Evolutionary conservation across 2,888 invertebrate genomes (phyloP), one percentile per base, ranked within the genome.

Genomic region (Meiosimyza decipiens): DNA sequence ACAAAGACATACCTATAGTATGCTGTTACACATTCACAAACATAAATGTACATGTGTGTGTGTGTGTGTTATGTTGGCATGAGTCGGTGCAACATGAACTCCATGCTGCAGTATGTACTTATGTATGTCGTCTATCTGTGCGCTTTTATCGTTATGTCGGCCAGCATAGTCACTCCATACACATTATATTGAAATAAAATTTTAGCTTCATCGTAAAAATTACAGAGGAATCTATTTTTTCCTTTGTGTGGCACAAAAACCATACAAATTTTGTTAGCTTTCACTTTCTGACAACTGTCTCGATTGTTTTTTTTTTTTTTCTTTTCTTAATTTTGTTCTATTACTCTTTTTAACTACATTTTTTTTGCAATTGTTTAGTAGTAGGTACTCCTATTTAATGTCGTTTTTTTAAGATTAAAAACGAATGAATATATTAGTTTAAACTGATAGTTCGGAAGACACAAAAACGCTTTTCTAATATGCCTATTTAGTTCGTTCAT

Each of bases 231-330:
- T 79, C 81, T 65, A 11, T 60, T 22, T n/a, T 50, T 11, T 72
- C 52, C 49, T 65, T 63, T 54, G 71, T 59, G 9, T 69, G 59
- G 18, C 60, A 74, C 78, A 79, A 12, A 16, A 79, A 79, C 77
- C 77, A 80, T 81, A 80, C 78, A 80, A 80, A 47, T 64, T 65
- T 82, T 82, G 81, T 71, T 74, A 79, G 82, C 83, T 84, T 84
- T 84, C 82, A 76, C 81, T 83, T 84, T 84, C 81, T 71, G 73
- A 60, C 70, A 68, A 68, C 73, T 72, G 69, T 70, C 54, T 72
- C 52, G 52, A 65, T 54, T 71, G 59, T 69, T 50, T 60, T 47
- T 47, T 55, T 72, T 2, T 28, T 65, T 69, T 75, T 47, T 54
- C 22, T 51, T 62, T 28, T 28, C 16, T 63, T 70, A 71, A 68